Evolutionary conservation across 2,113 vertebrate species (phyloP).

Genomic region (Ibidorhyncha struthersii): DNA sequence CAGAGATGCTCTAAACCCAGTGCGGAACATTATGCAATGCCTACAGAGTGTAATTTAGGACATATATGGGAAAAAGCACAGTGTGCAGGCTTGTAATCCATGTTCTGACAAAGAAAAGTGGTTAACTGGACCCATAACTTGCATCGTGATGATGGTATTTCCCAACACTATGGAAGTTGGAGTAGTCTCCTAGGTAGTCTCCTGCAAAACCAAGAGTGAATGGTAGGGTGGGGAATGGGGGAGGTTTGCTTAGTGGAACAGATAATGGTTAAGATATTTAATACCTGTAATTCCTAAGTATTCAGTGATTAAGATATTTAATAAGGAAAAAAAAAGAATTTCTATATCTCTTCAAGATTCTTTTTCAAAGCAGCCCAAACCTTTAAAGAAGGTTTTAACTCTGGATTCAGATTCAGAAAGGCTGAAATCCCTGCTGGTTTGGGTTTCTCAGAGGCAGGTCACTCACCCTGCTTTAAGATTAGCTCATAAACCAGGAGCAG

Average conservation of each 20-base stretch:
- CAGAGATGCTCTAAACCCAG: neutral
- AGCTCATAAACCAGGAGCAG: neutral
- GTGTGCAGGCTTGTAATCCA: neutral
- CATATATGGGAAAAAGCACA: neutral
- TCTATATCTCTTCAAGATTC: neutral
- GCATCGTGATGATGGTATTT: neutral
- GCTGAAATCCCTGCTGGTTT: neutral
- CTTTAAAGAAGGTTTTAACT: neutral
- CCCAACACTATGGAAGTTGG: neutral
- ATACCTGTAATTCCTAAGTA: neutral
- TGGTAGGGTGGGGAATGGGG: neutral
- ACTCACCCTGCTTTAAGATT: neutral
- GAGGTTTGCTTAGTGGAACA: neutral
- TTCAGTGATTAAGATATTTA: neutral
- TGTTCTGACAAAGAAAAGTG: neutral
- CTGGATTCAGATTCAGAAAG: neutral
- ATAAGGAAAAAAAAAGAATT: neutral
- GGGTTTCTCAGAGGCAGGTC: neutral
- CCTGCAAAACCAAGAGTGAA: neutral
- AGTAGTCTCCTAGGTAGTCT: neutral
- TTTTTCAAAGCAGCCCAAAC: neutral
- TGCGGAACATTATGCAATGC: neutral
- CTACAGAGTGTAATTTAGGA: neutral
- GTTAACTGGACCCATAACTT: neutral
- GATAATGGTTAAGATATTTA: neutral